Percentiles rank a stretch among this genome's conserved stretches.
Evolutionary conservation across 1,140 invertebrate species (phyloP).

Genomic region (Sycobia sp.): DNA sequence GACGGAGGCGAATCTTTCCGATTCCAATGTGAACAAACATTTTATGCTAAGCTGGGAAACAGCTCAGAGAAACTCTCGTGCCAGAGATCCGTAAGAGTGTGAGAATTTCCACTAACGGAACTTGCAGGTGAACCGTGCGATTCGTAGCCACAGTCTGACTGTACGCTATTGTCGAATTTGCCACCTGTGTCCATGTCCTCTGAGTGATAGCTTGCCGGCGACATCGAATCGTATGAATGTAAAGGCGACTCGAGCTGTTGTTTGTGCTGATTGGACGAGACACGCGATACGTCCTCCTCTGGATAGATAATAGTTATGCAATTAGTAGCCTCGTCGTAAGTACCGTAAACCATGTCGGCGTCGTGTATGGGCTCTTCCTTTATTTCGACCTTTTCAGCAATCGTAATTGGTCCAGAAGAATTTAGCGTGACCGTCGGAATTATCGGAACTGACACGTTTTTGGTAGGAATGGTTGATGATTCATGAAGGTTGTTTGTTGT

Average conservation of each 20-base stretch:
- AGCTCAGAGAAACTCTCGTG: conserved; percentile 69
- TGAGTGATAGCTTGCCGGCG: conserved; percentile 46
- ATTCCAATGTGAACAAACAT: background rate
- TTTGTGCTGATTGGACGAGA: background rate
- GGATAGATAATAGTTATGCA: conserved; percentile 74
- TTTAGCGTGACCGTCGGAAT: conserved; percentile 3
- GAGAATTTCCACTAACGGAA: conserved; percentile 21
- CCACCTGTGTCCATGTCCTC: conserved; percentile 46
- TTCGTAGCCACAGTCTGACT: conserved; percentile 58
- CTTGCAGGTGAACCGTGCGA: conserved; percentile 53
- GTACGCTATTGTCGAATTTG: conserved; percentile 20
- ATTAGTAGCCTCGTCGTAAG: conserved; percentile 72
- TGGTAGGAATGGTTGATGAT: background rate
- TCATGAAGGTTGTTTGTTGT: background rate
- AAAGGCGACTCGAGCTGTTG: conserved; percentile 39
- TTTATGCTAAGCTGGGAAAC: conserved; percentile 66
- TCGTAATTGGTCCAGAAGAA: conserved; percentile 8
- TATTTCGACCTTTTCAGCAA: conserved; percentile 26
- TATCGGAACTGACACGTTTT: background rate
- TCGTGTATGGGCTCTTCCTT: conserved; percentile 44
- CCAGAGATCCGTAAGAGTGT: conserved; percentile 65
- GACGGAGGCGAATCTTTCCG: conserved; percentile 10
- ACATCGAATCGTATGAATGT: conserved; percentile 50
- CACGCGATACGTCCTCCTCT: conserved; percentile 60
- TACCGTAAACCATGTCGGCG: conserved; percentile 66